Base-by-base conservation (phyloP, 2,113 vertebrate genomes). In the Platanista minor region DNA sequence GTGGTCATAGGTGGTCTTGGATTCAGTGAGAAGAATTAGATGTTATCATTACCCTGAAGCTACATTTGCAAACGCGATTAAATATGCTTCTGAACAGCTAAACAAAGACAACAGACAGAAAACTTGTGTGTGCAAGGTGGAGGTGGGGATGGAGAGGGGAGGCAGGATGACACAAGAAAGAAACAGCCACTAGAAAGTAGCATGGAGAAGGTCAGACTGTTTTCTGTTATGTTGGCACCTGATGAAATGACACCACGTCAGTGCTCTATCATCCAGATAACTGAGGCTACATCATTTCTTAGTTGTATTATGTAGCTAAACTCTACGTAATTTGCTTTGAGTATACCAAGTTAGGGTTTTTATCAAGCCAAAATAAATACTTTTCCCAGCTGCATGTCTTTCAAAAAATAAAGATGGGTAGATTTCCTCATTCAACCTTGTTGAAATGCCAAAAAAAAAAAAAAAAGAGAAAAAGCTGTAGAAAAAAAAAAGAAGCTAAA, bases 1-100 rank as follows among this genome's bases (percentile, higher is more conserved):
- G 18, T 87, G 87, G 84, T 88, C 96, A 85, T 81, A 78, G 9
- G 0, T 49, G 77, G 61, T 87, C 96, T 97, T 94, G 59, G 87
- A 97, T 96, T 92, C 88, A 97, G 75, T 86, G 86, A 97, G 87
- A 92, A 81, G 4, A 90, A 87, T 21, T 6, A 2, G 14, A 59
- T 25, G 61, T 87, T 92, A 83, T 95, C 69, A 77, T 61, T 59
- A 92, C 81, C 83, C 80, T 82, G 66, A 85, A 86, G 57, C 81
- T 91, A 49, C 6, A 17, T 39, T 95, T 94, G 81, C 18, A 96
- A 36, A 78, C 71, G 86, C 17, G 74, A 77, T 90, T 97, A 97
- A 97, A 95, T 94, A 94, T 88, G 67, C 57, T 97, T 80, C 64
- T 39, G 67, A 96, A 88, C 27, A 52, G 54, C 23, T 17, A 54